Evolutionary conservation across 2,113 vertebrate genomes (phyloP).

Genomic region (Aplodontia rufa): DNA sequence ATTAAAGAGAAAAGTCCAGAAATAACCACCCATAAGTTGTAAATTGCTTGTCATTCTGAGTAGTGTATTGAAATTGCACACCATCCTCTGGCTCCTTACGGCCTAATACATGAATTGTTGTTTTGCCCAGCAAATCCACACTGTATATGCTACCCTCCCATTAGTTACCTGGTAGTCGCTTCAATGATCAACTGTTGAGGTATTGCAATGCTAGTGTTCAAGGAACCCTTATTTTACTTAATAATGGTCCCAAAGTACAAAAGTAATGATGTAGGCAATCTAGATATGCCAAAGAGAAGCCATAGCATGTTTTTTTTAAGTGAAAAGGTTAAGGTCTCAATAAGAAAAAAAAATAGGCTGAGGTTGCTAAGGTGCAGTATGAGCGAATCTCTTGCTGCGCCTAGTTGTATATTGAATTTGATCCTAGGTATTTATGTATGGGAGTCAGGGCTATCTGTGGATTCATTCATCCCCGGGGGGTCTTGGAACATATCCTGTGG

Average conservation of each 20-base stretch:
- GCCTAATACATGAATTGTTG: not conserved
- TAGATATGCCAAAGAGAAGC: not conserved
- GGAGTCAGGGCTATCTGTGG: too few relatives aligned
- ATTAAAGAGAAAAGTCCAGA: not conserved
- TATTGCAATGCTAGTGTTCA: not conserved
- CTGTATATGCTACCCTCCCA: not conserved
- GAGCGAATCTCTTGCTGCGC: not conserved
- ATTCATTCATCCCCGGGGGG: not conserved
- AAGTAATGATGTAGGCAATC: not conserved
- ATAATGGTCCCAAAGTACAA: not conserved
- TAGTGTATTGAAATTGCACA: not conserved
- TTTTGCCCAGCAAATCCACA: not conserved
- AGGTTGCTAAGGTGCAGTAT: not conserved
- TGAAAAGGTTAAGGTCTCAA: not conserved
- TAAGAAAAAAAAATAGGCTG: not conserved
- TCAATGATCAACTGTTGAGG: too few relatives aligned
- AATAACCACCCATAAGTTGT: not conserved
- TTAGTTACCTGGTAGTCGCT: not conserved
- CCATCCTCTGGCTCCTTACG: not conserved
- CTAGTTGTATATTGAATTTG: not conserved
- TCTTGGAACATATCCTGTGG: not conserved
- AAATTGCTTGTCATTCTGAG: not conserved
- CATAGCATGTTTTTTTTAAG: not conserved
- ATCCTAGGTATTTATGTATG: not conserved
- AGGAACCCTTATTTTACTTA: not conserved